Evolutionary conservation across 2,888 invertebrate genomes (phyloP).

Genomic region (Junonia oenone): DNA sequence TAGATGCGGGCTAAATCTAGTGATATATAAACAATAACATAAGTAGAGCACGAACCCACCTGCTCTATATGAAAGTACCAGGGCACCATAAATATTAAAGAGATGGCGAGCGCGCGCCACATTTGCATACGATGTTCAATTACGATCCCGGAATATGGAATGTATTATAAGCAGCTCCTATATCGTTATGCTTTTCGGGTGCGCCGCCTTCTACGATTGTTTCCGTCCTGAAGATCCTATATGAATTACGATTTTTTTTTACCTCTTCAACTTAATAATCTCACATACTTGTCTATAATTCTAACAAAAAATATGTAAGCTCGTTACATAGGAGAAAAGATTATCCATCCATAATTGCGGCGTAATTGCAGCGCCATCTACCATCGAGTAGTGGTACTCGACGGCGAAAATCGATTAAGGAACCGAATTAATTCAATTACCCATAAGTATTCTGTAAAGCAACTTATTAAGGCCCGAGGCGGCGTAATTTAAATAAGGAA

Average conservation of each 20-base stretch:
- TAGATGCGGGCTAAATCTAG: slow-evolving; percentile 11
- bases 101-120: slow-evolving; percentile 58
- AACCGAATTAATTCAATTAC: slow-evolving; percentile 33
- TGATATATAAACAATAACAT: slow-evolving; percentile 42
- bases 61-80: slow-evolving; percentile 52
- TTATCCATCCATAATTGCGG: not conserved
- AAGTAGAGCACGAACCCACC: slow-evolving; percentile 51
- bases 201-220: slow-evolving; percentile 41
- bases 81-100: slow-evolving; percentile 64
- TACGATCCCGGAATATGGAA: slow-evolving; percentile 65
- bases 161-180: slow-evolving; percentile 48
- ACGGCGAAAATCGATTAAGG: slow-evolving; percentile 49
- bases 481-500: slow-evolving; percentile 46
- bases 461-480: slow-evolving; percentile 41
- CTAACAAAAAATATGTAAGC: no score
- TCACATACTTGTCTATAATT: no score
- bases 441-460: slow-evolving; percentile 29
- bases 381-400: slow-evolving; percentile 52
- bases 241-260: slow-evolving; percentile 4
- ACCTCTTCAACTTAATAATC: no score
- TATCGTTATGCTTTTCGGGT: slow-evolving; percentile 55
- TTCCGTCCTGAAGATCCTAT: slow-evolving; percentile 38
- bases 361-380: slow-evolving; percentile 57
- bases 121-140: slow-evolving; percentile 73
- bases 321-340: not conserved